Conservation (phyloP, 2,888 invertebrate genomes). For the Cheiracanthium punctorium region DNA sequence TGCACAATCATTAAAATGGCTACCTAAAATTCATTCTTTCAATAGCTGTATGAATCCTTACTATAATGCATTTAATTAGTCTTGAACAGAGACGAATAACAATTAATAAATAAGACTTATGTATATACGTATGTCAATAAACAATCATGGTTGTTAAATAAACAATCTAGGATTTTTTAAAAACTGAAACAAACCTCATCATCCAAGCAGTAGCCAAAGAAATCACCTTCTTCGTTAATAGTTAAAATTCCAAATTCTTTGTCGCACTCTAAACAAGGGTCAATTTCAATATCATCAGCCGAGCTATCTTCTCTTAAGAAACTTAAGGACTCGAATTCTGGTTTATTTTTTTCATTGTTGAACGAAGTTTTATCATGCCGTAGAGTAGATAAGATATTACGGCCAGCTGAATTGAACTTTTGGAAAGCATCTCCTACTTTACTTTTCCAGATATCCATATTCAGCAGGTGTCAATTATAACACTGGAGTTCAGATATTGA, state of each 20-base stretch:
- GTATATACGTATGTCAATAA: too few relatives aligned
- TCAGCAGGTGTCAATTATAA: neutral
- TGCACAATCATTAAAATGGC: too few relatives aligned
- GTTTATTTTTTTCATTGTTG: conserved; percentile 27
- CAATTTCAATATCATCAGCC: conserved; percentile 54
- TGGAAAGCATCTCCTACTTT: conserved; percentile 50
- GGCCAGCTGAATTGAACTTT: conserved; percentile 46
- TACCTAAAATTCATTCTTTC: too few relatives aligned
- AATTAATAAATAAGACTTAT: too few relatives aligned
- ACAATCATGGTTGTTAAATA: too few relatives aligned
- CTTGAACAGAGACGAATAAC: too few relatives aligned
- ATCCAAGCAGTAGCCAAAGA: conserved; percentile 36
- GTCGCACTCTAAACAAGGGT: conserved; percentile 44
- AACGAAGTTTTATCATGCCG: conserved; percentile 19
- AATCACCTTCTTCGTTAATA: conserved; percentile 60
- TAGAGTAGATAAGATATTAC: conserved; percentile 40
- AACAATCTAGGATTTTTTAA: too few relatives aligned
- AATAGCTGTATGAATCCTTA: too few relatives aligned
- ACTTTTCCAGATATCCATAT: conserved; percentile 55
- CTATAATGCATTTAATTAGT: too few relatives aligned
- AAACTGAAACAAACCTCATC: conserved; percentile 49
- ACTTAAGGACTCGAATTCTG: conserved; percentile 50
- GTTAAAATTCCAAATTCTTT: conserved; percentile 63
- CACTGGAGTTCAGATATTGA: neutral
- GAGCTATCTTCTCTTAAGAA: conserved; percentile 46